phyloP scores from a whole-genome alignment of 2,888 invertebrate species.

The Synergus laeviventris region DNA sequence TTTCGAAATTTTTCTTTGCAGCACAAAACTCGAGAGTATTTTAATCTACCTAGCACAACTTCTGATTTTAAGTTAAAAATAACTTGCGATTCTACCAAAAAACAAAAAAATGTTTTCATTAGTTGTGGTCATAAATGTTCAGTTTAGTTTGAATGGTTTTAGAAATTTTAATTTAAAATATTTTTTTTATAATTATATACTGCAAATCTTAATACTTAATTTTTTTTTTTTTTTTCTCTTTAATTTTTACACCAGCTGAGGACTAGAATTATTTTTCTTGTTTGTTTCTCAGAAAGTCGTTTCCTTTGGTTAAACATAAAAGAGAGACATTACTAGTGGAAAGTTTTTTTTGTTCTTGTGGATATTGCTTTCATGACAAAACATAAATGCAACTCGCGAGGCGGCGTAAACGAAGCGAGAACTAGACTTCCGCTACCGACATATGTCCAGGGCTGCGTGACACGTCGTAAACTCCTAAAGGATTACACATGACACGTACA shows the following conservation, averaged over 20 bases:
- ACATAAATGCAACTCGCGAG: constrained; percentile 22
- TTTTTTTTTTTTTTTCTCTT: too few relatives aligned
- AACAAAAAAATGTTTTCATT: too few relatives aligned
- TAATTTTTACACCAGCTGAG: neutral
- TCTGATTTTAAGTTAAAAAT: too few relatives aligned
- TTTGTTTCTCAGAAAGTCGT: neutral
- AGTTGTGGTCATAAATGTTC: too few relatives aligned
- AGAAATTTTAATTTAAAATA: too few relatives aligned
- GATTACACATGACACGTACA: constrained; percentile 42
- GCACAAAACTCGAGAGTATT: too few relatives aligned
- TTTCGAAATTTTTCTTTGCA: too few relatives aligned
- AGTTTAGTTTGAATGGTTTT: too few relatives aligned
- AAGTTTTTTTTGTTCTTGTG: neutral
- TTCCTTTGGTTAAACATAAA: constrained; percentile 23
- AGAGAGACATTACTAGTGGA: constrained; percentile 9
- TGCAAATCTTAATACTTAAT: neutral
- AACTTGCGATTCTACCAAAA: too few relatives aligned
- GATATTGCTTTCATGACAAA: constrained; percentile 24
- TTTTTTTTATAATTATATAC: neutral
- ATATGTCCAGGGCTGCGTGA: constrained; percentile 55
- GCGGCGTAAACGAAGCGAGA: constrained; percentile 48
- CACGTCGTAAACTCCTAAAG: constrained; percentile 58
- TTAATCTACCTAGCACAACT: too few relatives aligned
- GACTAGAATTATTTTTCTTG: neutral
- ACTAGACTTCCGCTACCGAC: constrained; percentile 43